Percentiles rank a stretch among this genome's conserved stretches.
These are phyloP conservation scores for Mus spicilegus DNA, from an alignment of 2,113 vertebrate species.

Conservation along the genomic window DNA sequence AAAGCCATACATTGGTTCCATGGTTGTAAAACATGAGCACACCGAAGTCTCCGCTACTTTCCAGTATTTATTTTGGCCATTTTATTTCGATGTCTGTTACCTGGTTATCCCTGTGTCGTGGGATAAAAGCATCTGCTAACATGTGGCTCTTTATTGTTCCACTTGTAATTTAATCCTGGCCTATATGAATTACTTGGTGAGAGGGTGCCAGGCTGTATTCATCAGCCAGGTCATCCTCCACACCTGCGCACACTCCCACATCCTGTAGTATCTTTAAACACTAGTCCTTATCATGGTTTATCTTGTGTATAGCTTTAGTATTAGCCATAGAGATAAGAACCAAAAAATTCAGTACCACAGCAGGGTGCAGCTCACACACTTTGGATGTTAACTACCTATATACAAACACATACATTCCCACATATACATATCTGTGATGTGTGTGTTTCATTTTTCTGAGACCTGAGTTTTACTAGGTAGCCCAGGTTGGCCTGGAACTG, in stretches of 20 bases:
- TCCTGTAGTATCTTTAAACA: neutral
- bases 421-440: neutral
- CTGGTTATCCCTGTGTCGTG: neutral
- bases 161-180: neutral
- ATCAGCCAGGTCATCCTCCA: neutral
- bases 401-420: neutral
- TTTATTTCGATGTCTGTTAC: neutral
- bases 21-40: neutral
- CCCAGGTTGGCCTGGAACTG: neutral
- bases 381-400: neutral
- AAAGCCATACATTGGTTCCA: neutral
- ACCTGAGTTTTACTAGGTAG: neutral
- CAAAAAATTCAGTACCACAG: neutral
- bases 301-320: constrained; percentile 1
- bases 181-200: neutral
- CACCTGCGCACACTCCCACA: neutral
- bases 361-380: neutral
- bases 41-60: neutral
- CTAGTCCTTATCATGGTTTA: neutral
- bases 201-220: neutral
- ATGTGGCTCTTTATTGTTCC: neutral
- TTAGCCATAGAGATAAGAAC: neutral
- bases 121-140: neutral
- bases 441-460: neutral
- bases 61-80: neutral